phyloP scores from a whole-genome alignment of 1,140 invertebrate genomes.

The Bombus cullumanus region DNA sequence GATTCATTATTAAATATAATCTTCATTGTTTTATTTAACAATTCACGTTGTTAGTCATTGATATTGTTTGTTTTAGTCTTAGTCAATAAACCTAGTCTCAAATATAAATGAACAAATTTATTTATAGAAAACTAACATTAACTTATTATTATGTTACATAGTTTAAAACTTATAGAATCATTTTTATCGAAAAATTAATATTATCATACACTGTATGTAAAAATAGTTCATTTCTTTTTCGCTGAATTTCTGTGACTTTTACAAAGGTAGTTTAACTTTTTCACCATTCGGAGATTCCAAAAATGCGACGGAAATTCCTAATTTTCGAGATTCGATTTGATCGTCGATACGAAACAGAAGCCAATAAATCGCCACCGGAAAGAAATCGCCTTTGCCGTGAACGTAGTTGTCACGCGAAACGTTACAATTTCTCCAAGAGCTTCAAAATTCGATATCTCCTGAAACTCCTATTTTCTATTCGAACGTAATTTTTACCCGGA shows the following conservation, averaged over 20 bases:
- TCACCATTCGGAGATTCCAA: neutral
- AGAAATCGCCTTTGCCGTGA: neutral
- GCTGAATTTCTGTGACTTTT: neutral
- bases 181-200: too few relatives aligned
- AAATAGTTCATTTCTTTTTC: neutral
- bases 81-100: too few relatives aligned
- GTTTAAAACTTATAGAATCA: too few relatives aligned
- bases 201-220: too few relatives aligned
- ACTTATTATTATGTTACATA: too few relatives aligned
- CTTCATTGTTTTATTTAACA: too few relatives aligned
- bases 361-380: neutral
- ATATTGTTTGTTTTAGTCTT: too few relatives aligned
- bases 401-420: slow-evolving; percentile 2
- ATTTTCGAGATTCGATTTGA: neutral
- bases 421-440: slow-evolving; percentile 12
- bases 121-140: too few relatives aligned
- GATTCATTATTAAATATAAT: too few relatives aligned
- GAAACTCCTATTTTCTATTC: neutral
- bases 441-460: slow-evolving; percentile 15
- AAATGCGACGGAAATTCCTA: neutral
- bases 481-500: slow-evolving; percentile 25
- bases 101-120: too few relatives aligned
- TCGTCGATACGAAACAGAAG: slow-evolving; percentile 10
- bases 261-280: neutral
- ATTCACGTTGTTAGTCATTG: too few relatives aligned